Conservation (phyloP, 1,140 invertebrate genomes). For the Trachymyrmex cornetzi region DNA sequence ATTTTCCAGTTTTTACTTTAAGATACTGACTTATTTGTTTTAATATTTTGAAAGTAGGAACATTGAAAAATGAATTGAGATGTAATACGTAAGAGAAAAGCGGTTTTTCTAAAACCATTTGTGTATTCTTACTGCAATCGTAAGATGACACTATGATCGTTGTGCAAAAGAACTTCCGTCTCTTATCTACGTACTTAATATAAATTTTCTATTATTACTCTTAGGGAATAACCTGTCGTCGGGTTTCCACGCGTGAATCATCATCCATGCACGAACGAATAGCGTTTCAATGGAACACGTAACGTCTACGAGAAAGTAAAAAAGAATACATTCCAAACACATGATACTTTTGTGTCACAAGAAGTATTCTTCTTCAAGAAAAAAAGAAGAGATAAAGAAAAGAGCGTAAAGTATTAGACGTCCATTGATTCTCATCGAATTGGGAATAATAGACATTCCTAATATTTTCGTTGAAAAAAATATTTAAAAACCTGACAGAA, state of each 20-base stretch:
- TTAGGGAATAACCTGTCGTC: slow-evolving; percentile 49
- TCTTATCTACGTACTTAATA: slow-evolving; percentile 12
- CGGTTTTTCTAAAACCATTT: background rate
- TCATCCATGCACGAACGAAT: slow-evolving; percentile 29
- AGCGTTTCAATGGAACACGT: slow-evolving; percentile 48
- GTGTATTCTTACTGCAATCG: background rate
- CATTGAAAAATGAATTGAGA: background rate
- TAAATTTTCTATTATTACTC: slow-evolving; percentile 55
- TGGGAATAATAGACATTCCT: background rate
- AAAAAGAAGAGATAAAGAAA: slow-evolving; percentile 7
- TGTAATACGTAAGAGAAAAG: no score
- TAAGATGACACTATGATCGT: background rate
- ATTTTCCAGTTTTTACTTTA: no score
- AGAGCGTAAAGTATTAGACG: background rate
- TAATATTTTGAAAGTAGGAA: background rate
- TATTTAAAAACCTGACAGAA: background rate
- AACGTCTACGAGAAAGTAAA: slow-evolving; percentile 62
- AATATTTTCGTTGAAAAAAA: background rate
- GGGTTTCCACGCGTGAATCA: slow-evolving; percentile 44
- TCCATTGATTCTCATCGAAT: background rate
- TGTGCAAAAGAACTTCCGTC: slow-evolving; percentile 10
- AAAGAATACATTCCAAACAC: slow-evolving; percentile 26
- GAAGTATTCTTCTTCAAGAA: slow-evolving; percentile 13
- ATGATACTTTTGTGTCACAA: slow-evolving; percentile 7
- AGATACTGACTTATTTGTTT: background rate